These are phyloP conservation scores for Paralvinella palmiformis DNA, from an alignment of 1,140 invertebrate genomes.

Conservation along the genomic window DNA sequence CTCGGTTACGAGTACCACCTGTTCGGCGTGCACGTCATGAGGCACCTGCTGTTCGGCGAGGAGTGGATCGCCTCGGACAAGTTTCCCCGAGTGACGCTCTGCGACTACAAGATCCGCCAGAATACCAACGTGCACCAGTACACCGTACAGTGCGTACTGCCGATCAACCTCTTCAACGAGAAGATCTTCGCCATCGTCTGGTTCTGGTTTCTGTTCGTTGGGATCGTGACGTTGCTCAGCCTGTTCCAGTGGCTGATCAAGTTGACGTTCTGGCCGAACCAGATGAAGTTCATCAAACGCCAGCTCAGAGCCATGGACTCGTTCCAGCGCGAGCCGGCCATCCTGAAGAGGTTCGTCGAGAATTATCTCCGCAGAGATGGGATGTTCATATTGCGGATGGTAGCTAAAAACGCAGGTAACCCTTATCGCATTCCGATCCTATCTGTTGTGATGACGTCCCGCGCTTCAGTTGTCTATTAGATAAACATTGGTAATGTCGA, in stretches of 20 bases:
- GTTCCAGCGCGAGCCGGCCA: too few species aligned
- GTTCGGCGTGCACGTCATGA: slow-evolving; percentile 22
- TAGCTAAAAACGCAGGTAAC: too few species aligned
- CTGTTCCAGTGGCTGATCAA: slow-evolving; percentile 8
- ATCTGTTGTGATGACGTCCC: too few species aligned
- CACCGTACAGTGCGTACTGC: slow-evolving; percentile 27
- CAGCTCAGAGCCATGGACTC: background rate
- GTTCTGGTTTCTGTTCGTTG: slow-evolving; percentile 44
- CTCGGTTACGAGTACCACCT: slow-evolving; percentile 19
- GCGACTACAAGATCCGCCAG: slow-evolving; percentile 25
- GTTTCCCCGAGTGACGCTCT: slow-evolving; percentile 24
- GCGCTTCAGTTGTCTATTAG: too few species aligned
- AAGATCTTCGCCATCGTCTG: slow-evolving; percentile 55
- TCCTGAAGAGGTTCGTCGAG: too few species aligned
- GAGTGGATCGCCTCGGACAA: slow-evolving; percentile 17
- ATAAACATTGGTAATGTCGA: too few species aligned
- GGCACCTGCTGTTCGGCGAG: slow-evolving; percentile 12
- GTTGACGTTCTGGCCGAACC: background rate
- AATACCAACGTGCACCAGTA: slow-evolving; percentile 27
- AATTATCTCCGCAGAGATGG: too few species aligned
- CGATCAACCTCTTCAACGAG: slow-evolving; percentile 29
- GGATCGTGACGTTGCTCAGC: background rate
- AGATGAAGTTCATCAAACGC: slow-evolving; percentile 3
- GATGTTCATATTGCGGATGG: too few species aligned
- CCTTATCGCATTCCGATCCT: too few species aligned